phyloP scores from a whole-genome alignment of 2,888 invertebrate genomes.

The Cabera pusaria region DNA sequence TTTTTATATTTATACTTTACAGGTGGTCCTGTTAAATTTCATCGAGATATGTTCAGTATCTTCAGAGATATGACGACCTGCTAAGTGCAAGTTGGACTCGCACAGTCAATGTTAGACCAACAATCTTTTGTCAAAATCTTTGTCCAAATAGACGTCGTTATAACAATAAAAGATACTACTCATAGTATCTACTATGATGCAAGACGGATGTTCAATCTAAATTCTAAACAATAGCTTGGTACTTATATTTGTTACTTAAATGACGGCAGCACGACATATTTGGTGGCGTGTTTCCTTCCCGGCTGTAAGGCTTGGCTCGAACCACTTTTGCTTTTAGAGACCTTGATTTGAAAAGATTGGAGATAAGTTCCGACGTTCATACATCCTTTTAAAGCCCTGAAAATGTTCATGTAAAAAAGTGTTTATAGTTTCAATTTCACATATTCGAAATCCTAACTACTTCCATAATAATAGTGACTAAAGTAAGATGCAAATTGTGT shows the following conservation, averaged over 20 bases:
- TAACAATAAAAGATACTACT: slow-evolving; percentile 15
- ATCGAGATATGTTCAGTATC: no score
- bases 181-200: slow-evolving; percentile 26
- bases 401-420: no score
- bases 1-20: no score
- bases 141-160: slow-evolving; percentile 8
- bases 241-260: slow-evolving; percentile 14
- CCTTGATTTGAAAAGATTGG: slow-evolving; percentile 11
- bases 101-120: no score
- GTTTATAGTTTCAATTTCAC: no score
- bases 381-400: no score
- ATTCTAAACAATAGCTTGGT: slow-evolving; percentile 42
- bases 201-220: slow-evolving; percentile 31
- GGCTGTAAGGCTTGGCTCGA: not conserved
- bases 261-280: slow-evolving; percentile 50
- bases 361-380: not conserved
- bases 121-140: not conserved
- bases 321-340: not conserved
- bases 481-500: no score
- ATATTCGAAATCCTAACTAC: no score
- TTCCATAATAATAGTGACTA: no score
- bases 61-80: no score
- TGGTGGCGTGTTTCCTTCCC: slow-evolving; percentile 26
- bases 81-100: no score
- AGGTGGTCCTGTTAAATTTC: no score